Conservation (phyloP, 2,797 vertebrate species). For the Ciconia nigra region DNA sequence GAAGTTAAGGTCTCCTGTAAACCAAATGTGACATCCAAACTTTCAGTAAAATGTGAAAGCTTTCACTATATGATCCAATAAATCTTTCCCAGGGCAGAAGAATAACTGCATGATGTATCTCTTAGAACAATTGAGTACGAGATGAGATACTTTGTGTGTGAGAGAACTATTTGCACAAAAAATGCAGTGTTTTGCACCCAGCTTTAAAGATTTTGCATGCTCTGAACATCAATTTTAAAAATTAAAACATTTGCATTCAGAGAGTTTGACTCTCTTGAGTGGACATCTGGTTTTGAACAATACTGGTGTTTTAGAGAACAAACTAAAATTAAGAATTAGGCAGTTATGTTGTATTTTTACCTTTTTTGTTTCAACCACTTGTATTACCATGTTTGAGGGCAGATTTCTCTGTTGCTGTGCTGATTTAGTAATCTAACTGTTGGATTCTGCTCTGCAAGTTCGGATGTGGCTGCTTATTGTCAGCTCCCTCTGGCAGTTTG, state of each 20-base stretch:
- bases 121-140: neutral
- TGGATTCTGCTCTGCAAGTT: neutral
- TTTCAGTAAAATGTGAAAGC: neutral
- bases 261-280: neutral
- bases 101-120: neutral
- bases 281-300: neutral
- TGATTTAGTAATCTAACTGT: neutral
- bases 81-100: neutral
- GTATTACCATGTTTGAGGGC: neutral
- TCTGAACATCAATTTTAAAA: neutral
- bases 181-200: neutral
- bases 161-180: neutral
- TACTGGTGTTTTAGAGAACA: neutral
- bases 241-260: neutral
- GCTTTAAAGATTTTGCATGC: neutral
- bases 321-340: neutral
- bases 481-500: neutral
- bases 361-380: neutral
- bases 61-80: neutral
- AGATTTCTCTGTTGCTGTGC: neutral
- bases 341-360: neutral
- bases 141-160: neutral
- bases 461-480: neutral
- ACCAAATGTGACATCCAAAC: neutral
- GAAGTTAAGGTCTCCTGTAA: neutral